A percentile compares a stretch with the other conserved stretches of the same genome.
Conservation (phyloP, 2,888 invertebrate genomes). For the Pandemis cinnamomeana region DNA sequence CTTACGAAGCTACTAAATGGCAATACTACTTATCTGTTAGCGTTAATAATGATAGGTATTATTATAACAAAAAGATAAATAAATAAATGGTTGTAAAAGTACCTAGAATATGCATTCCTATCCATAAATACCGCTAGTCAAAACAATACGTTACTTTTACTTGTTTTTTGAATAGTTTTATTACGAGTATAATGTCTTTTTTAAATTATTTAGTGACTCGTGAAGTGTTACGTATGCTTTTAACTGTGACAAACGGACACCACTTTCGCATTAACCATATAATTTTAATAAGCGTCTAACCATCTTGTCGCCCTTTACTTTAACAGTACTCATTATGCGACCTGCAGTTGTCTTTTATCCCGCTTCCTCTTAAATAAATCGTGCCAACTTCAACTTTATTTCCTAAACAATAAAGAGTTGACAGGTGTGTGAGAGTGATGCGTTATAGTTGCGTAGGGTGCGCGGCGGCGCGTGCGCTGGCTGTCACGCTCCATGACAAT, state of each 20-base stretch:
- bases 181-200: not conserved
- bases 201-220: not conserved
- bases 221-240: not conserved
- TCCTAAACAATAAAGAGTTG: not conserved
- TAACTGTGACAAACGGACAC: not conserved
- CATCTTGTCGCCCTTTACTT: constrained; percentile 11
- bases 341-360: not conserved
- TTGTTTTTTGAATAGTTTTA: too few relatives aligned
- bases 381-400: not conserved
- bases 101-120: too few relatives aligned
- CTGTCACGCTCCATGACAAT: constrained; percentile 71
- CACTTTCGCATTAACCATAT: not conserved
- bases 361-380: not conserved
- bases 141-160: too few relatives aligned
- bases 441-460: constrained; percentile 51
- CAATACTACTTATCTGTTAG: too few relatives aligned
- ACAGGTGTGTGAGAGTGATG: not conserved
- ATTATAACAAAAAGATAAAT: too few relatives aligned
- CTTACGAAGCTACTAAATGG: too few relatives aligned
- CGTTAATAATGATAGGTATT: too few relatives aligned
- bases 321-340: constrained; percentile 12
- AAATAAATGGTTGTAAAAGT: too few relatives aligned
- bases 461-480: constrained; percentile 65
- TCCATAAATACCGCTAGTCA: too few relatives aligned
- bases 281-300: constrained; percentile 2